A percentile compares a stretch with the other conserved stretches of the same genome.
Conservation (phyloP, 2,113 vertebrate genomes). For the Actenoides lindsayi region DNA sequence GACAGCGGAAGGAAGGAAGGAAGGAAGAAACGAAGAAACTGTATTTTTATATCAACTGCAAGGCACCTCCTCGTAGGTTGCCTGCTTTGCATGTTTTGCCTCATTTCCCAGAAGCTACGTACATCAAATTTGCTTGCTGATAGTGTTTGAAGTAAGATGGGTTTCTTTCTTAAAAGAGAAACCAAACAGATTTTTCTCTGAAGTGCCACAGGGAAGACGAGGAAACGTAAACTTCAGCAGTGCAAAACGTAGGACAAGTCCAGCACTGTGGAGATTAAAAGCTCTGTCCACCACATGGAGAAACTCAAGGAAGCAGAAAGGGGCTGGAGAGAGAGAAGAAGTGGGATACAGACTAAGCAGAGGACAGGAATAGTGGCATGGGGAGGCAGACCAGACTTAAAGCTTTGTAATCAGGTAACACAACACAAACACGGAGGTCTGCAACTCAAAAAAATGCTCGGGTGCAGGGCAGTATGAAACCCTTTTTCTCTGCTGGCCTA, state of each 20-base stretch:
- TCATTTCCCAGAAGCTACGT: background rate
- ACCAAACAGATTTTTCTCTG: background rate
- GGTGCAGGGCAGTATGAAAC: background rate
- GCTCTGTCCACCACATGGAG: background rate
- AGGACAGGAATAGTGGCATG: background rate
- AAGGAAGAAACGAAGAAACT: background rate
- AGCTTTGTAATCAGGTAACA: background rate
- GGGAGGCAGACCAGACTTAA: background rate
- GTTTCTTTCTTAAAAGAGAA: background rate
- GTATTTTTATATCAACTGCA: background rate
- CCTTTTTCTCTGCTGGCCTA: background rate
- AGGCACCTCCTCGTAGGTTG: background rate
- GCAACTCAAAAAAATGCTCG: background rate
- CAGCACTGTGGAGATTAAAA: background rate
- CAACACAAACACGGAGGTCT: background rate
- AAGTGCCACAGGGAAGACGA: background rate
- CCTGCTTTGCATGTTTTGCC: background rate
- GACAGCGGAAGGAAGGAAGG: background rate
- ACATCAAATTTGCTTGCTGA: background rate
- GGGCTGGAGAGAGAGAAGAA: background rate
- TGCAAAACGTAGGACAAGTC: background rate
- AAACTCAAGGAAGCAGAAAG: background rate
- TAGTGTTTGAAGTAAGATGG: background rate
- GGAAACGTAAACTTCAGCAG: background rate
- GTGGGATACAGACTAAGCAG: accelerated